Base-by-base conservation (phyloP, 2,888 invertebrate species). In the Phorcus lineatus region DNA sequence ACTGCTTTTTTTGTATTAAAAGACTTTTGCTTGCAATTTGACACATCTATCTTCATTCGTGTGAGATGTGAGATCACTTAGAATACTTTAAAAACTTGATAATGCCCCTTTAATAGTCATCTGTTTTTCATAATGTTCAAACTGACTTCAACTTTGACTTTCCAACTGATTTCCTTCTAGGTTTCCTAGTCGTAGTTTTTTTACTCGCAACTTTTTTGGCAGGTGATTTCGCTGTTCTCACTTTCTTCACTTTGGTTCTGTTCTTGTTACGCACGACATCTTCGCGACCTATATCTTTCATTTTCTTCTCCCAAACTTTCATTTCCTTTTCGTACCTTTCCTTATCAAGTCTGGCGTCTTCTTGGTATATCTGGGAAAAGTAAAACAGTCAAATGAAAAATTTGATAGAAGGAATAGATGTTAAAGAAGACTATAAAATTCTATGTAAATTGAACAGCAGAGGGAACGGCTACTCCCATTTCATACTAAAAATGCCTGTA, bases 231-330 rank as follows among this genome's bases (percentile, higher is more conserved):
- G 52, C 52, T 28, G 67, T 67, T 24, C 79, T 80, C 17, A 24
- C 52, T 77, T 55, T 54, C 36, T 28, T 54, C 28, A 22, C n/a
- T 57, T 55, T 57, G 36, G 74, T 75, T 31, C 47, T 54, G 11
- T 80, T 74, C 11, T 28, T 36, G 52, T 82, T 82, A 22, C 83
- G 77, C 22, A 85, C 55, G 9, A 86, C 54, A 54, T 86, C 86
- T 75, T 79, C 80, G 52, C 85, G 76, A 0, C 86, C 86, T 11
- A 62, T 67, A 24, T 83, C 70, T 52, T 79, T 80, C 86, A 86
- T 86, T 24, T 80, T 77, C 4, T 83, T 79, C 66, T 85, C 86
- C 86, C 86, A 86, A 11, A 53, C 81, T 22, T 54, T 62, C 62
- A 86, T 82, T 2, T 84, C 83, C 52, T 77, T 53, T 0, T 78